phyloP scores from a whole-genome alignment of 2,113 vertebrate species.

The Plectropomus leopardus region DNA sequence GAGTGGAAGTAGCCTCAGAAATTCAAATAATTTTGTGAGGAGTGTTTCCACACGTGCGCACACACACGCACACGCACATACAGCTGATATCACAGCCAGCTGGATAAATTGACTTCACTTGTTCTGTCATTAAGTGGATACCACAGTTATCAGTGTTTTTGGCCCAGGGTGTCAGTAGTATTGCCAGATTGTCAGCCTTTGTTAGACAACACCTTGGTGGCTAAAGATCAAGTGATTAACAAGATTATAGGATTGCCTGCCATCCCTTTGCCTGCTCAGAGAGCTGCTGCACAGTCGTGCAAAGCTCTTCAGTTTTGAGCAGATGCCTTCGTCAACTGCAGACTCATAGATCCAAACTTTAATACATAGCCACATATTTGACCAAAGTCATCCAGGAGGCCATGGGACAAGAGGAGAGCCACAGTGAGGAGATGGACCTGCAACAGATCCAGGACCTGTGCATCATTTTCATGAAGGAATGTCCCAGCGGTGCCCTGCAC shows the following conservation, averaged over 20 bases:
- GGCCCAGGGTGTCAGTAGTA: background rate
- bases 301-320: slow-evolving; percentile 13
- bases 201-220: too few species aligned
- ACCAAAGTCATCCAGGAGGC: background rate
- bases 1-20: too few species aligned
- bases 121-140: slow-evolving; percentile 5
- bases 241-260: slow-evolving; percentile 41
- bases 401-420: slow-evolving; percentile 79
- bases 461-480: slow-evolving; percentile 88
- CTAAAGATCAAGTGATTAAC: slow-evolving; percentile 42
- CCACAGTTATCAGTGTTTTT: background rate
- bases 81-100: background rate
- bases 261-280: background rate
- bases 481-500: slow-evolving; percentile 89
- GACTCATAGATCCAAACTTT: background rate
- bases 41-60: too few species aligned
- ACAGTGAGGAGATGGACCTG: slow-evolving; percentile 81
- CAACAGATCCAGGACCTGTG: slow-evolving; percentile 88
- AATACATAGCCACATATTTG: background rate
- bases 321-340: background rate
- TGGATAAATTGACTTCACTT: background rate
- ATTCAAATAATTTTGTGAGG: too few species aligned
- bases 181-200: background rate
- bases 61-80: background rate
- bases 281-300: background rate